These are phyloP conservation scores for Gasteruption jaculator DNA, from an alignment of 2,888 invertebrate species.

Conservation along the genomic window DNA sequence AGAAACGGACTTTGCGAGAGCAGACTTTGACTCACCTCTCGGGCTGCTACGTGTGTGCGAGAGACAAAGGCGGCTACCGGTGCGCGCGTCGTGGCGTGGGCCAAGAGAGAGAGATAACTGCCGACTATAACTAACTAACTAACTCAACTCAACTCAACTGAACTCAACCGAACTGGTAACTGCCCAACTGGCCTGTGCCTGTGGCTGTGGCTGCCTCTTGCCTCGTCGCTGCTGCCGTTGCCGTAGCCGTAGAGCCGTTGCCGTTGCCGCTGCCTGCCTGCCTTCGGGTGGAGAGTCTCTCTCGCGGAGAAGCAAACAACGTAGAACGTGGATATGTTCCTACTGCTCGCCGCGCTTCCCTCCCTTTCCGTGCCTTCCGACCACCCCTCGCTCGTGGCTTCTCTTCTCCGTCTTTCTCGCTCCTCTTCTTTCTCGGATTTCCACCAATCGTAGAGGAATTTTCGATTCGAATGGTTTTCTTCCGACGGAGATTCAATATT, in stretches of 20 bases:
- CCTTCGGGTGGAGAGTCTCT: not conserved
- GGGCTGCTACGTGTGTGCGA: slow-evolving; percentile 13
- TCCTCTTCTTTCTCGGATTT: slow-evolving; percentile 15
- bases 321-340: no score
- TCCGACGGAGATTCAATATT: no score
- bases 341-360: no score
- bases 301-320: not conserved
- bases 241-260: not conserved
- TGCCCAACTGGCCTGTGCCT: slow-evolving; percentile 14
- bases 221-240: not conserved
- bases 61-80: slow-evolving; percentile 38
- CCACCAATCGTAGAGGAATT: no score
- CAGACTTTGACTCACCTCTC: slow-evolving; percentile 18
- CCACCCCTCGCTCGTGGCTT: not conserved
- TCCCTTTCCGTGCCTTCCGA: not conserved
- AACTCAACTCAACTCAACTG: no score
- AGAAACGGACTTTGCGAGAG: slow-evolving; percentile 7
- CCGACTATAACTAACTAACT: no score
- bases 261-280: not conserved
- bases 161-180: no score
- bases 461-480: no score
- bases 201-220: slow-evolving; percentile 8
- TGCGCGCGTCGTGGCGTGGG: slow-evolving; percentile 33
- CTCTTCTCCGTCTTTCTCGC: slow-evolving; percentile 11
- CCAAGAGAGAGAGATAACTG: no score